Evolutionary conservation across 2,797 vertebrate genomes (phyloP).

Genomic region (Alauda arvensis): DNA sequence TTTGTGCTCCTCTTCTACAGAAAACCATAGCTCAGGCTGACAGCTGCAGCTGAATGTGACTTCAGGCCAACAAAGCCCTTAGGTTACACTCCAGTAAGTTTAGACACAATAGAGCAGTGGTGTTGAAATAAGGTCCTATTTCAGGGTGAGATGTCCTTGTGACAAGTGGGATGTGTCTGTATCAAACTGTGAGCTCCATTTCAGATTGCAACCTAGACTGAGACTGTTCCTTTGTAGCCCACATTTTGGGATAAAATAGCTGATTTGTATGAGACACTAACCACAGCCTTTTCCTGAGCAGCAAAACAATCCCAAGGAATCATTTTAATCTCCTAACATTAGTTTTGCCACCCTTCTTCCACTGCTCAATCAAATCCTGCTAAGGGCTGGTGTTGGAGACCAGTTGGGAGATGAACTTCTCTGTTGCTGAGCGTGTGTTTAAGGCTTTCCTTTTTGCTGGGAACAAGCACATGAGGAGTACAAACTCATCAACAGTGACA

Average conservation of each 20-base stretch:
- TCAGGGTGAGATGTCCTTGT: background rate
- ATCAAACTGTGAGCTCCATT: background rate
- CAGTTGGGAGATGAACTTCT: background rate
- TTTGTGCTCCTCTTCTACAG: background rate
- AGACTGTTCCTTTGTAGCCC: background rate
- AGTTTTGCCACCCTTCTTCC: background rate
- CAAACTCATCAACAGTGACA: background rate
- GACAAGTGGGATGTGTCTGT: background rate
- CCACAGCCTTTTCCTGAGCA: background rate
- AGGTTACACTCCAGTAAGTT: background rate
- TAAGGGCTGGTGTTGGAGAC: background rate
- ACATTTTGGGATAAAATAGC: background rate
- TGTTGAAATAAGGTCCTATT: background rate
- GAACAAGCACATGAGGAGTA: background rate
- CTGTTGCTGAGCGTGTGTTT: background rate
- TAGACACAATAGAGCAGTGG: background rate
- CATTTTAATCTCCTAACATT: background rate
- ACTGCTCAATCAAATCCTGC: background rate
- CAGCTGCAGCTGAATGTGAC: background rate
- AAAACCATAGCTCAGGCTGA: background rate
- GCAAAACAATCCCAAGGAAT: background rate
- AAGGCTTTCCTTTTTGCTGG: background rate
- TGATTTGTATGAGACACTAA: background rate
- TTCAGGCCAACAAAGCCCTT: background rate
- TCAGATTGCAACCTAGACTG: background rate